Conservation (phyloP, 2,888 invertebrate genomes). For the Xestia ashworthii region DNA sequence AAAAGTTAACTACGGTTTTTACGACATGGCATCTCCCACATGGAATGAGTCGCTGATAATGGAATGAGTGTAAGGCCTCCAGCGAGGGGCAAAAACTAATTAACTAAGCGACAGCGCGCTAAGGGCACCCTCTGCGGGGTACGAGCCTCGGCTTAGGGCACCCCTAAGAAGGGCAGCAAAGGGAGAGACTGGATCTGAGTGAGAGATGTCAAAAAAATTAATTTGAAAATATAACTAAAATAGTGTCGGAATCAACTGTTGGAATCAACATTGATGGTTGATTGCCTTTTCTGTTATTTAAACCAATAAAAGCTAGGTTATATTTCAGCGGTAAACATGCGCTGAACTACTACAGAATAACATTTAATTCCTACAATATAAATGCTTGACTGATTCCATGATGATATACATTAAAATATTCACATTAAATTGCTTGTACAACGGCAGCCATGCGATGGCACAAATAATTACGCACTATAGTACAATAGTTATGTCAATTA, state of each 20-base stretch:
- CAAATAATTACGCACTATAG: slow-evolving; percentile 19
- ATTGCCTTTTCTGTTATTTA: background rate
- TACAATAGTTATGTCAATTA: slow-evolving; percentile 39
- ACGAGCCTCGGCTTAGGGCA: too few species aligned
- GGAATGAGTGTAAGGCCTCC: too few species aligned
- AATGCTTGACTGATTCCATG: background rate
- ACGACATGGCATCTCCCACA: too few species aligned
- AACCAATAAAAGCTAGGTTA: background rate
- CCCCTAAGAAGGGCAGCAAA: too few species aligned
- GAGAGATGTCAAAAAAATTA: background rate
- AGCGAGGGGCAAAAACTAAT: too few species aligned
- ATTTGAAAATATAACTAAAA: background rate
- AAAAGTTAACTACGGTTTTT: background rate
- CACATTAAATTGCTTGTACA: slow-evolving; percentile 25
- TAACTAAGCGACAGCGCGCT: too few species aligned
- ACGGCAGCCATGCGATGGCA: background rate
- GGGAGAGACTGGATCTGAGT: too few species aligned
- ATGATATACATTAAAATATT: slow-evolving; percentile 20
- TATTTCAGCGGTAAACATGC: background rate
- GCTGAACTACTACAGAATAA: background rate
- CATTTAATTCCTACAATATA: background rate
- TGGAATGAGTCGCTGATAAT: too few species aligned
- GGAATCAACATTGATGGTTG: background rate
- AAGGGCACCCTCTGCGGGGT: too few species aligned
- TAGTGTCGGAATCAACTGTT: background rate